A percentile compares a stretch with the other conserved stretches of the same genome.
These are phyloP conservation scores for Peromyscus melanophrys DNA, from an alignment of 2,797 vertebrate genomes.

Conservation along the genomic window DNA sequence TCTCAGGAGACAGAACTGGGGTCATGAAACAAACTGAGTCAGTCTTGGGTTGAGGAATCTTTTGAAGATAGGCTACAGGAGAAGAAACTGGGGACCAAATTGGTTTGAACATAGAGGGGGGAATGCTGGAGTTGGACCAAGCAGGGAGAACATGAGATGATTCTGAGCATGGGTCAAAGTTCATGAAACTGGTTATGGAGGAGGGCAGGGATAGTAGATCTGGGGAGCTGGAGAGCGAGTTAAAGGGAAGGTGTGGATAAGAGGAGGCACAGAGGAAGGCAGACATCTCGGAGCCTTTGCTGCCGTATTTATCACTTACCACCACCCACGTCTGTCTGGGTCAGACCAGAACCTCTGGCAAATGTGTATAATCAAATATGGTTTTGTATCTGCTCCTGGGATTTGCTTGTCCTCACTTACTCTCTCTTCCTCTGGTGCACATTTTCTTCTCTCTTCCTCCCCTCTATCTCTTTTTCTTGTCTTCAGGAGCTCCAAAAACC, in stretches of 20 bases:
- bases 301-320: not conserved
- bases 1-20: not conserved
- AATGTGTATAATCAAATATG: not conserved
- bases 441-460: not conserved
- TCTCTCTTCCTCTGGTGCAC: not conserved
- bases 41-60: not conserved
- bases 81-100: not conserved
- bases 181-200: not conserved
- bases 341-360: not conserved
- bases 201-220: not conserved
- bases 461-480: not conserved
- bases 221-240: not conserved
- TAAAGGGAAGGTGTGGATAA: not conserved
- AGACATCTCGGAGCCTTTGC: not conserved
- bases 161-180: not conserved
- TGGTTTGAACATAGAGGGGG: not conserved
- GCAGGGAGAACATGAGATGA: not conserved
- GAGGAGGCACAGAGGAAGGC: not conserved
- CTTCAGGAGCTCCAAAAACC: not conserved
- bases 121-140: not conserved
- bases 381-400: not conserved
- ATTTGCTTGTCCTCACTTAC: not conserved
- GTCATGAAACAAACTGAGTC: no score
- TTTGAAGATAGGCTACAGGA: not conserved
- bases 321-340: not conserved